A percentile compares a stretch with the other conserved stretches of the same genome.
phyloP scores from a whole-genome alignment of 2,797 vertebrate genomes.

The Calcarius lapponicus region DNA sequence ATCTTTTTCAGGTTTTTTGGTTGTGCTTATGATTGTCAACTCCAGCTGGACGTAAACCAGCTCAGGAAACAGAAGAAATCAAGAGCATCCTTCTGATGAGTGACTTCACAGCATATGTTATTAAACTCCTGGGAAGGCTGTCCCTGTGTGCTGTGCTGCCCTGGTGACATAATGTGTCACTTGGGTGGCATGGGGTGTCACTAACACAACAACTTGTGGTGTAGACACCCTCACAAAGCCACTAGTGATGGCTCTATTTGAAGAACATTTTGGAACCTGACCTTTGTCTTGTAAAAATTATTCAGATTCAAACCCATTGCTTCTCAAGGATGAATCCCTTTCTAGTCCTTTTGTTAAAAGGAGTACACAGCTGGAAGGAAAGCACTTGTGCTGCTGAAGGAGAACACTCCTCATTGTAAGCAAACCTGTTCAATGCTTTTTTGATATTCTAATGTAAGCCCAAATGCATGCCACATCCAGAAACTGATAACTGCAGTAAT shows the following conservation, averaged over 20 bases:
- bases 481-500: constrained; percentile 37
- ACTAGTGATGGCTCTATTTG: background rate
- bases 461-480: constrained; percentile 25
- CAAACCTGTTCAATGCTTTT: constrained; percentile 3
- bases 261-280: background rate
- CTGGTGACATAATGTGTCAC: background rate
- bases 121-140: background rate
- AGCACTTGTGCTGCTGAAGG: background rate
- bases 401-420: constrained; percentile 43
- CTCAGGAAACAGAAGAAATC: background rate
- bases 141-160: too few species aligned
- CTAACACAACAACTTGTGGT: fast-evolving
- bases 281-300: background rate
- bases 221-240: background rate
- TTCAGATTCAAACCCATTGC: background rate
- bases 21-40: background rate
- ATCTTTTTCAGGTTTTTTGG: background rate
- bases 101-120: background rate
- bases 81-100: background rate
- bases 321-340: constrained; percentile 1
- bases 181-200: too few species aligned
- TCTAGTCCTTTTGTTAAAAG: constrained; percentile 27
- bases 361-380: constrained; percentile 18
- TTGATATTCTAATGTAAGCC: constrained; percentile 31
- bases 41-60: background rate